Evolutionary conservation across 2,797 vertebrate species (phyloP), one percentile per base, ranked within the genome.

Genomic region (Phataginus tetradactyla): DNA sequence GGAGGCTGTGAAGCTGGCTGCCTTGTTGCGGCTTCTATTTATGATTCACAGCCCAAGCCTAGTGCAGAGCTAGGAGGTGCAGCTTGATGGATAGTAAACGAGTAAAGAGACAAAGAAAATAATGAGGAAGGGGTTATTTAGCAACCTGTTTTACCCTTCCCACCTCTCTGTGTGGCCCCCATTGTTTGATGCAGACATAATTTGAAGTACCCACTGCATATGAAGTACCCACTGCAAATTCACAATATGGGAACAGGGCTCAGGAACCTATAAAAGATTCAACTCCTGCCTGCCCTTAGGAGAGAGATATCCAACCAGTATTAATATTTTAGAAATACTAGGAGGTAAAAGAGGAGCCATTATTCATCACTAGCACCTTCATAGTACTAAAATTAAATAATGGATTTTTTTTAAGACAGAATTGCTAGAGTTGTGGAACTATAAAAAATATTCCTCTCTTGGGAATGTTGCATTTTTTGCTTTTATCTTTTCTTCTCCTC

Each of bases 401-500:
- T 97, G 96, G 97, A 85, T 86, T 97, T 97, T 97, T 72, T 98
- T 95, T 77, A 27, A 94, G 97, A 91, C 55, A 90, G 95, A 97
- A 98, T 95, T 96, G 79, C 95, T 95, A 81, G 88, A 57, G 15
- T 81, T 97, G 94, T 97, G 96, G 92, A 97, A 92, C 68, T 88
- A 80, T 90, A 84, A 97, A 97, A 97, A 89, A 95, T 96, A 74
- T 95, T 57, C 95, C 93, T 98, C 97, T 97, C 96, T 94, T 86
- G 15, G 55, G 96, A 59, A 72, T 92, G 83, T 8, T 53, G 69
- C 79, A n/a, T 21, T 93, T 84, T 96, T 96, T 96, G 86, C 51
- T 96, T 98, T 97, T 97, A 97, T 97, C 97, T 98, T 14, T 98
- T 98, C 96, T 96, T 97, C 96, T 88, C 59, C 97, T 98, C 98